Evolutionary conservation across 2,797 vertebrate genomes (phyloP).

Genomic region (Lindbergichthys nudifrons): DNA sequence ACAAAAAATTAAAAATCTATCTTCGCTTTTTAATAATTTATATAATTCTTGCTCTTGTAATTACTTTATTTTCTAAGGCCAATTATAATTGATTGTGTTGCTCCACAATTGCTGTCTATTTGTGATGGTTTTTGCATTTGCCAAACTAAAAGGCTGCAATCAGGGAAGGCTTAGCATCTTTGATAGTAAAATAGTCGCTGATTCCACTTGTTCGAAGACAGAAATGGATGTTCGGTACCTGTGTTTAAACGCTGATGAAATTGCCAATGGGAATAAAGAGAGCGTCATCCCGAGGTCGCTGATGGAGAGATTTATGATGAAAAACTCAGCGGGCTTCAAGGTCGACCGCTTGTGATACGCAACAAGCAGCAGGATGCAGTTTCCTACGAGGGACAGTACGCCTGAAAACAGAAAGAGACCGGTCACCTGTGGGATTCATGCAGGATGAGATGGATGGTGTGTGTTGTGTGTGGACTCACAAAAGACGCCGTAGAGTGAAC

Average conservation of each 20-base stretch:
- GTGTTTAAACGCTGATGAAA: constrained; percentile 88
- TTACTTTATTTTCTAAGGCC: no score
- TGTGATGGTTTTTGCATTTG: neutral
- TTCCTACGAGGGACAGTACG: constrained; percentile 84
- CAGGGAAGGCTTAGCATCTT: no score
- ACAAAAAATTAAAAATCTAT: no score
- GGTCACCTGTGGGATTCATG: no score
- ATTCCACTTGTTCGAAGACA: neutral
- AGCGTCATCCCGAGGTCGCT: constrained; percentile 92
- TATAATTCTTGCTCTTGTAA: no score
- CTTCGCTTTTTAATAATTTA: no score
- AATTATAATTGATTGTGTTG: no score
- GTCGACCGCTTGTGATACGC: constrained; percentile 87
- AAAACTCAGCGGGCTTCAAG: constrained; percentile 91
- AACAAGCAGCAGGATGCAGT: constrained; percentile 87
- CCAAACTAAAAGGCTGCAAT: neutral
- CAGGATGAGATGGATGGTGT: no score
- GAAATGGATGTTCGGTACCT: constrained; percentile 75
- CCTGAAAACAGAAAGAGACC: constrained; percentile 67
- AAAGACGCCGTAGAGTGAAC: constrained; percentile 84
- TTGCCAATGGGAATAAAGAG: constrained; percentile 88
- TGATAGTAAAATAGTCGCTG: neutral
- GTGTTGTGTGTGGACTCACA: constrained; percentile 79
- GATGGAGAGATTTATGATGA: constrained; percentile 89
- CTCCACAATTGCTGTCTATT: no score